Conservation (phyloP, 1,140 invertebrate genomes). For the Melipona quadrifasciata region DNA sequence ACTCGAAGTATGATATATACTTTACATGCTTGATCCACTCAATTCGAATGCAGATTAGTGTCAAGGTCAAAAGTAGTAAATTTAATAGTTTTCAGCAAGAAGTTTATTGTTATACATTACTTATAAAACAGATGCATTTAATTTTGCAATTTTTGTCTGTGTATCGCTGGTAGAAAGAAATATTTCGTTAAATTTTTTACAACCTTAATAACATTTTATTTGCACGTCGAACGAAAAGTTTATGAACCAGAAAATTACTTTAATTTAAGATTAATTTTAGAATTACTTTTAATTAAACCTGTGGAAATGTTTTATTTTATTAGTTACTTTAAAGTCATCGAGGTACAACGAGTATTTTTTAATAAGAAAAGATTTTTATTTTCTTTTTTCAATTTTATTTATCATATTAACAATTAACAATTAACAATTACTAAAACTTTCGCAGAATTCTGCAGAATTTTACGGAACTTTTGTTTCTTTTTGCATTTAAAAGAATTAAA, state of each 20-base stretch:
- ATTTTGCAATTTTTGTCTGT: not conserved
- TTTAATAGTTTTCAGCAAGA: constrained; percentile 12
- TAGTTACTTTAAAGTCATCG: not conserved
- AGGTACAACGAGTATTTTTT: not conserved
- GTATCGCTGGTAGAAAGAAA: not conserved
- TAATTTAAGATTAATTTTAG: not conserved
- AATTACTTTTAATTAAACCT: too few relatives aligned
- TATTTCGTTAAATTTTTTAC: not conserved
- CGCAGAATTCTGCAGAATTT: not conserved
- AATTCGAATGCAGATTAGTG: constrained; percentile 46
- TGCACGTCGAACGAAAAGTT: not conserved
- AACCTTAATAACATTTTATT: not conserved
- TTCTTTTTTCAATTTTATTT: not conserved
- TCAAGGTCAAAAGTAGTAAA: constrained; percentile 36
- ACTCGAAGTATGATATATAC: constrained; percentile 12
- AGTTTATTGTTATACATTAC: not conserved
- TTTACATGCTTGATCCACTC: constrained; percentile 21
- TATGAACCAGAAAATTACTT: not conserved
- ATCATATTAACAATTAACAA: not conserved
- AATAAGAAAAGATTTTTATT: not conserved
- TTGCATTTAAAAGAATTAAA: not conserved
- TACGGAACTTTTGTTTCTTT: not conserved
- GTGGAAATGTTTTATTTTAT: not conserved
- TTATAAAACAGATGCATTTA: not conserved
- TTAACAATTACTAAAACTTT: not conserved